A percentile compares a stretch with the other conserved stretches of the same genome.
phyloP scores from a whole-genome alignment of 2,797 vertebrate species.

The Hapalemur alaotrensis region DNA sequence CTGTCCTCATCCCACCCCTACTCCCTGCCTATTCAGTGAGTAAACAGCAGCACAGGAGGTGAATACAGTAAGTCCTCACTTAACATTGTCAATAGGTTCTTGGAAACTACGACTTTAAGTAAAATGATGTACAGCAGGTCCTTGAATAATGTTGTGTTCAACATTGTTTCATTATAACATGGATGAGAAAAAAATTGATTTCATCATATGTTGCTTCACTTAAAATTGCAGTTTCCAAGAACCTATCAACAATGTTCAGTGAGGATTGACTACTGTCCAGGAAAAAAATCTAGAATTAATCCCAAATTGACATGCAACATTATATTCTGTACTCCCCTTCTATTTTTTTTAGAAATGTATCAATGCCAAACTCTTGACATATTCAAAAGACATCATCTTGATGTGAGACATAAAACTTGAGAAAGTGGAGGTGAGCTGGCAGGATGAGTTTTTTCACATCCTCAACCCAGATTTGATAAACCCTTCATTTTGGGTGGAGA shows the following conservation, averaged over 20 bases:
- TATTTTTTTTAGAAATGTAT: not conserved
- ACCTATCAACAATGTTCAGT: not conserved
- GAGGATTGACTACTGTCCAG: not conserved
- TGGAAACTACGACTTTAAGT: not conserved
- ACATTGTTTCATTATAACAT: not conserved
- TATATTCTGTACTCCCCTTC: not conserved
- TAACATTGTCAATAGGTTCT: not conserved
- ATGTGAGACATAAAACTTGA: not conserved
- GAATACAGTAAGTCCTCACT: not conserved
- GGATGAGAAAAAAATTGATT: not conserved
- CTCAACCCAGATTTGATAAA: not conserved
- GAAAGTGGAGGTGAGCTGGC: not conserved
- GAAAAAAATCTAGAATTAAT: not conserved
- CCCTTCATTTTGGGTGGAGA: not conserved
- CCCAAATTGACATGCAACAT: not conserved
- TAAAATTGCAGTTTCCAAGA: not conserved
- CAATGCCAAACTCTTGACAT: not conserved
- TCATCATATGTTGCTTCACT: not conserved
- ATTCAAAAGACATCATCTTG: not conserved
- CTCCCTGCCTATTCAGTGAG: not conserved
- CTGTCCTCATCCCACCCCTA: not conserved
- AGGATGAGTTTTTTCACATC: not conserved
- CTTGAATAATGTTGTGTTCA: not conserved
- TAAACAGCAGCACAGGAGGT: not conserved
- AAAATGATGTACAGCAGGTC: not conserved